Base-by-base conservation (phyloP, 2,888 invertebrate genomes). In the Calameuta pallipes region DNA sequence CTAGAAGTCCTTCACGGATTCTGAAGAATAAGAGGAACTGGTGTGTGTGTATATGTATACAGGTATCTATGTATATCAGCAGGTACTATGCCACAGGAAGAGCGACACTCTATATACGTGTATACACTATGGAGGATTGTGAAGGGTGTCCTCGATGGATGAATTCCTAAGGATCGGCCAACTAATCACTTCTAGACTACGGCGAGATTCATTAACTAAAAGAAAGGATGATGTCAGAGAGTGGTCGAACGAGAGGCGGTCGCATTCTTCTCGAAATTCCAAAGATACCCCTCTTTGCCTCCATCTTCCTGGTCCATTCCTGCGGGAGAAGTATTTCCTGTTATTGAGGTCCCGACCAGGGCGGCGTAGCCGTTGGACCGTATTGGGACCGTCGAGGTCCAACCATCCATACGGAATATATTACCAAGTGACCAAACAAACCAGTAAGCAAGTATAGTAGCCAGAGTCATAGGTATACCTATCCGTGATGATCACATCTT, bases 231-330 rank as follows among this genome's bases (percentile, higher is more conserved):
- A 88, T 85, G 88, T 87, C 87, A 87, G 85, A 75, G 77, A 80
- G 74, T 77, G 80, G 82, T 84, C 82, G 77, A 77, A 76, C 75
- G 77, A 76, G 69, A 80, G 81, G 82, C 85, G 87, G 87, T 85
- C 86, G 85, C 87, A 88, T 88, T 88, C 88, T 84, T 88, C 77
- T 80, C 56, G 78, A 84, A 76, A 87, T 88, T 87, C 87, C 87
- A 85, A 73, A 76, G 80, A 77, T 23, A 23, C 41, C 41, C 41
- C 76, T n/a, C 76, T 79, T 36, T 69, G 41, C 41, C 15, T 6
- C 15, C 37, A 6, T 4, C 15, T 30, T 74, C 73, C 79, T 78
- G 74, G 77, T 75, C 85, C 82, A 82, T 85, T 87, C 86, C 86
- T 82, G 77, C 80, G 82, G 85, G 84, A 85, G 83, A 80, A 85